Conservation (phyloP, 64 coral and sea anemone genomes). For the Montipora efflorescens region DNA sequence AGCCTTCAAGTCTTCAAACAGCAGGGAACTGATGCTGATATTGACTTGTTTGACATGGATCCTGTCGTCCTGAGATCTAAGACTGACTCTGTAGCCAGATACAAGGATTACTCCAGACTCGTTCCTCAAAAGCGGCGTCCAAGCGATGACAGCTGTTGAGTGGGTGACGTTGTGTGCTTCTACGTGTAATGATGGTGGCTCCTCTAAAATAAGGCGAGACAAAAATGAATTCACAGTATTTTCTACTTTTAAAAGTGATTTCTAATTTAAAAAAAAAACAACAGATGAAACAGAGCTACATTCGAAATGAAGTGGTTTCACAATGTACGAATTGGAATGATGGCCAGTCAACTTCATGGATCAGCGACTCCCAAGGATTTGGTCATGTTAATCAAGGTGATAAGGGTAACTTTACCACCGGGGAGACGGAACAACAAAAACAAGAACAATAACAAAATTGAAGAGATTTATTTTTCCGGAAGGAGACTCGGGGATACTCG, state of each 20-base stretch:
- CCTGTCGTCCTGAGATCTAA: neutral
- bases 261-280: too few relatives aligned
- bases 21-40: neutral
- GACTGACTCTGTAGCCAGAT: slow-evolving; percentile 1
- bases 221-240: neutral
- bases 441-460: too few relatives aligned
- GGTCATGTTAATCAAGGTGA: too few relatives aligned
- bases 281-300: neutral
- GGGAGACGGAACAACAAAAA: too few relatives aligned
- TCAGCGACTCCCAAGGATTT: neutral
- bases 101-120: neutral
- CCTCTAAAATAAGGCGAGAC: neutral
- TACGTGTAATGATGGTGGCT: neutral
- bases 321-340: too few relatives aligned
- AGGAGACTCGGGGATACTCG: too few relatives aligned
- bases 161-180: slow-evolving; percentile 14
- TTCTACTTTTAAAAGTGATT: too few relatives aligned
- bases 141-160: slow-evolving; percentile 4
- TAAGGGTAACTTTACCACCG: too few relatives aligned
- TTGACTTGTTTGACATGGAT: neutral
- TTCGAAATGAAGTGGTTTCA: too few relatives aligned
- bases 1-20: neutral
- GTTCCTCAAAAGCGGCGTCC: neutral
- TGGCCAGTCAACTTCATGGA: neutral
- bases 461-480: too few relatives aligned